These are phyloP conservation scores for Lomographa bimaculata DNA, from an alignment of 2,888 invertebrate species.

Conservation along the genomic window DNA sequence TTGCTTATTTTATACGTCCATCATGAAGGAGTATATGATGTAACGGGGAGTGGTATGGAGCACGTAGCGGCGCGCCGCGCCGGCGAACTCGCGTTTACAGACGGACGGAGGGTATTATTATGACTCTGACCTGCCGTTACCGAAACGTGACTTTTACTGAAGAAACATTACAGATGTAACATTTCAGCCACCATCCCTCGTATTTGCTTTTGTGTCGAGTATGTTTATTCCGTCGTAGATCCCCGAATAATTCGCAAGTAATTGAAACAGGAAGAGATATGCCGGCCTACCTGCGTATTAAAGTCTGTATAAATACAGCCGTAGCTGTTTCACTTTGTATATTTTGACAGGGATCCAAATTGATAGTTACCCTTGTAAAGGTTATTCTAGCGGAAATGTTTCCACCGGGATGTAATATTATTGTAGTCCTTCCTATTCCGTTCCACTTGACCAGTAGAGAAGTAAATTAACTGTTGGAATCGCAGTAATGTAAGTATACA, in stretches of 20 bases:
- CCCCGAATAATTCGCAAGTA: constrained; percentile 20
- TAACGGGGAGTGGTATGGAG: constrained; percentile 4
- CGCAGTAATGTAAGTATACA: too few species aligned
- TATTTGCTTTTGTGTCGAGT: constrained; percentile 12
- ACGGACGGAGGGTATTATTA: constrained; percentile 16
- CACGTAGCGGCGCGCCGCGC: constrained; percentile 13
- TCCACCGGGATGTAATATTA: constrained; percentile 2
- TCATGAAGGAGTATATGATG: constrained; percentile 9
- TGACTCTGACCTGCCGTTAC: constrained; percentile 19
- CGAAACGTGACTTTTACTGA: constrained; percentile 21
- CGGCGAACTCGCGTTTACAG: constrained; percentile 5
- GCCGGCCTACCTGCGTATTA: constrained; percentile 11
- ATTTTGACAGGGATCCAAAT: constrained; percentile 21
- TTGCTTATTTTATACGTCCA: constrained; percentile 17
- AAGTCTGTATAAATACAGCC: constrained; percentile 12
- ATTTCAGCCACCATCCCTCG: constrained; percentile 12
- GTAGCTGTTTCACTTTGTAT: constrained; percentile 14
- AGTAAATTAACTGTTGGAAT: neutral
- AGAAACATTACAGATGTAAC: constrained; percentile 21
- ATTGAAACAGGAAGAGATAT: constrained; percentile 23
- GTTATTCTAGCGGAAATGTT: constrained; percentile 11
- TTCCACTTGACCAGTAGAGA: too few species aligned
- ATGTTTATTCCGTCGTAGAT: constrained; percentile 13
- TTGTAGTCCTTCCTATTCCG: too few species aligned
- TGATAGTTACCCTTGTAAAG: constrained; percentile 12